Evolutionary conservation across 2,113 vertebrate species (phyloP), one percentile per base, ranked within the genome.

Genomic region (Macaca mulatta): DNA sequence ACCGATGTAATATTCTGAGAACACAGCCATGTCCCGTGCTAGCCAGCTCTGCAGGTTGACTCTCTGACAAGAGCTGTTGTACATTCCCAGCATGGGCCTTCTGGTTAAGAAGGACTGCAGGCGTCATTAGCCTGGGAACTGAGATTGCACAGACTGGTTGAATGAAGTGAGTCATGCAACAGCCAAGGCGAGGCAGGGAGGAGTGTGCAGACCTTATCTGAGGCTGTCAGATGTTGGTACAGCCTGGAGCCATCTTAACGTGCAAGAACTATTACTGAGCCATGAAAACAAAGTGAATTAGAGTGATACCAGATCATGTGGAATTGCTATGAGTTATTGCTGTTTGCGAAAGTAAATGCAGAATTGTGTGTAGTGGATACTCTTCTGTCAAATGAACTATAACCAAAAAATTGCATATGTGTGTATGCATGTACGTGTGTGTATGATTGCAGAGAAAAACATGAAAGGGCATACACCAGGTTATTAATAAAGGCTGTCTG

Each of bases 221-320:
- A 43, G 69, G 78, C 59, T 50, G 5, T 38, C 52, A 4, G 57
- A 30, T 10, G 27, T 52, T 43, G 3, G 3, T 10, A 3, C 12
- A 45, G n/a, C 38, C 79, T 48, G 3, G 48, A 69, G 9, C 13
- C 30, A 8, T 8, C 48, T 61, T n/a, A 61, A 38, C 5, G 1
- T 16, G 0, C 57, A 52, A 80, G 48, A 10, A 30, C 11, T 23
- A 9, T 64, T n/a, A 12, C 61, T 25, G 0, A 17, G 30, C 40
- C 27, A 0, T 14, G 20, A 27, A 22, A 6, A 17, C 5, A 6
- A 43, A 67, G 81, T 6, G 30, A 17, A 2, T 5, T 2, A 0
- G 52, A 14, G 32, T 35, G 30, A 0, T 3, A 14, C 8, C 6
- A 4, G 75, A 8, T 8, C 18, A 18, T 45, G 6, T 32, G 38